Evolutionary conservation across 2,113 vertebrate genomes (phyloP).

Genomic region (Pelecanoides urinatrix): DNA sequence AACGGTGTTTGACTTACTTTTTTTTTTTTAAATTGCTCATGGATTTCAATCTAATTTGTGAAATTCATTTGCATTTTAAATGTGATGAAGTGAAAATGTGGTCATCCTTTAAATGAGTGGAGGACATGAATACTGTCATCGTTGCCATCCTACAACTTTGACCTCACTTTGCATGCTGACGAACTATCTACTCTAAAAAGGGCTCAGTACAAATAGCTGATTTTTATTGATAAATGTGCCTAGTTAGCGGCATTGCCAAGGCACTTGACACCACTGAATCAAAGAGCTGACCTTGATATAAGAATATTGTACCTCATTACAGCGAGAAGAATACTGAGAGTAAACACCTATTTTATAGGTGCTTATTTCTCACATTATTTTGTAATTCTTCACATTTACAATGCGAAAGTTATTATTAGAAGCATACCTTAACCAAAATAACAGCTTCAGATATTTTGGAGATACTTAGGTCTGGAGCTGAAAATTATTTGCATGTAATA

Average conservation of each 20-base stretch:
- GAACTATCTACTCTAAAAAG: background rate
- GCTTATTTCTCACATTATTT: background rate
- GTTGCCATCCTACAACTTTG: background rate
- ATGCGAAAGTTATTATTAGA: background rate
- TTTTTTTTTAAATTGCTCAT: background rate
- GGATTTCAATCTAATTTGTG: slow-evolving; percentile 1
- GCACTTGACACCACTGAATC: background rate
- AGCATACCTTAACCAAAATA: background rate
- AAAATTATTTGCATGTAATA: background rate
- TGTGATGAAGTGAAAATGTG: background rate
- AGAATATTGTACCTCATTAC: background rate
- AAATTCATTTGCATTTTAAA: slow-evolving; percentile 13
- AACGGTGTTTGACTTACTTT: background rate
- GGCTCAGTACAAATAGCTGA: background rate
- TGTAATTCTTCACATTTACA: background rate
- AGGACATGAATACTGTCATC: background rate
- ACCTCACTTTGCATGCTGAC: background rate
- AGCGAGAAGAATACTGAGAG: background rate
- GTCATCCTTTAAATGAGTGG: background rate
- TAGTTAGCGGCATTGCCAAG: background rate
- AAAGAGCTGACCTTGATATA: background rate
- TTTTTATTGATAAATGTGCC: background rate
- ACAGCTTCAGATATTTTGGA: background rate
- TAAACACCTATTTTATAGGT: background rate
- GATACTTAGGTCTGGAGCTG: background rate